These are phyloP conservation scores for Nansenia antarctica DNA, from an alignment of 2,113 vertebrate species.

Conservation along the genomic window DNA sequence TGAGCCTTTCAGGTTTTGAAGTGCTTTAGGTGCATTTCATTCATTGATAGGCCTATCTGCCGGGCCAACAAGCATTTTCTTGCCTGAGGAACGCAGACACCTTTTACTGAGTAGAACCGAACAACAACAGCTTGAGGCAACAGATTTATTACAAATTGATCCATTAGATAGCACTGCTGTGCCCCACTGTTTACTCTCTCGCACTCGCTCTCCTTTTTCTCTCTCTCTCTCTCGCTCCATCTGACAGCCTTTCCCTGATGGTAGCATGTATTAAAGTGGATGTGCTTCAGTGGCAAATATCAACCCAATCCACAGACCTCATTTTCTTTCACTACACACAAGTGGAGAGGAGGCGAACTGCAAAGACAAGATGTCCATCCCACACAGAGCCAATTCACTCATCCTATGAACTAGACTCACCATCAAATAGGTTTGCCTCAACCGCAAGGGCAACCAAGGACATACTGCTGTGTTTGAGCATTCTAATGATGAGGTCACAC, in stretches of 20 bases:
- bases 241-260: slow-evolving; percentile 65
- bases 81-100: slow-evolving; percentile 73
- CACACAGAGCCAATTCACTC: slow-evolving; percentile 54
- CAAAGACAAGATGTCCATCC: slow-evolving; percentile 58
- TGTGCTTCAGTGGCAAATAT: slow-evolving; percentile 74
- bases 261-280: slow-evolving; percentile 68
- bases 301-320: slow-evolving; percentile 72
- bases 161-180: slow-evolving; percentile 78
- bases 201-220: slow-evolving; percentile 56
- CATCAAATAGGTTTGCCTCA: slow-evolving; percentile 35
- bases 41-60: slow-evolving; percentile 59
- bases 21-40: slow-evolving; percentile 51
- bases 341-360: slow-evolving; percentile 4
- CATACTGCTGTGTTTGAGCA: slow-evolving; percentile 41
- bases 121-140: slow-evolving; percentile 80
- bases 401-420: slow-evolving; percentile 46
- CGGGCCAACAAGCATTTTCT: slow-evolving; percentile 68
- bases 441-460: slow-evolving; percentile 71
- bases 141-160: slow-evolving; percentile 85
- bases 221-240: slow-evolving; percentile 25
- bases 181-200: slow-evolving; percentile 60
- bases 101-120: slow-evolving; percentile 72
- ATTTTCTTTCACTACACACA: slow-evolving; percentile 62
- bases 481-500: slow-evolving; percentile 20
- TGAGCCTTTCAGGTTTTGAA: slow-evolving; percentile 37